These are phyloP conservation scores for Euura lappo DNA, from an alignment of 1,140 invertebrate species.

Conservation along the genomic window DNA sequence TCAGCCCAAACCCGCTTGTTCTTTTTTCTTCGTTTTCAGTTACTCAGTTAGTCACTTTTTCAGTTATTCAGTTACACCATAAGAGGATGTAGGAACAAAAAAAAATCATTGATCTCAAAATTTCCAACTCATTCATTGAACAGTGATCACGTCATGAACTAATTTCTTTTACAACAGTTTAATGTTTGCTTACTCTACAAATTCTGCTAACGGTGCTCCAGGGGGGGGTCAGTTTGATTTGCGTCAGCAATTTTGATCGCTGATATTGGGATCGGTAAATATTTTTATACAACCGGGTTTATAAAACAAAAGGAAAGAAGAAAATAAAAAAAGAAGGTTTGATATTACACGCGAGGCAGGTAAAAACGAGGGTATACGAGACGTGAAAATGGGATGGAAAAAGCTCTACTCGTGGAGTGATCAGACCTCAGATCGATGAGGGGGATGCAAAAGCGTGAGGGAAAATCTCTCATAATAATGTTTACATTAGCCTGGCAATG, in stretches of 20 bases:
- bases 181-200: neutral
- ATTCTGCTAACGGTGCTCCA: neutral
- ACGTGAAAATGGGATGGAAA: no score
- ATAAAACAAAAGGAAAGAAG: neutral
- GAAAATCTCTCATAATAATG: neutral
- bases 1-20: no score
- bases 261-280: neutral
- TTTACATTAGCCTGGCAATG: neutral
- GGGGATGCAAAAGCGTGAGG: neutral
- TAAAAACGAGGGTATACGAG: neutral
- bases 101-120: no score
- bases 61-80: no score
- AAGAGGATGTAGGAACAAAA: no score
- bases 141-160: no score
- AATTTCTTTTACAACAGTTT: no score
- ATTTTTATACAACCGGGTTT: neutral
- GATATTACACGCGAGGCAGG: neutral
- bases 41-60: no score
- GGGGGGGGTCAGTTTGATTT: neutral
- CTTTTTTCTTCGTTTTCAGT: no score
- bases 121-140: no score
- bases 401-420: no score
- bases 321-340: neutral
- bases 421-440: no score
- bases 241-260: neutral